Percentiles rank a stretch among this genome's conserved stretches.
These are phyloP conservation scores for Valencia hispanica DNA, from an alignment of 2,797 vertebrate genomes.

Conservation along the genomic window DNA sequence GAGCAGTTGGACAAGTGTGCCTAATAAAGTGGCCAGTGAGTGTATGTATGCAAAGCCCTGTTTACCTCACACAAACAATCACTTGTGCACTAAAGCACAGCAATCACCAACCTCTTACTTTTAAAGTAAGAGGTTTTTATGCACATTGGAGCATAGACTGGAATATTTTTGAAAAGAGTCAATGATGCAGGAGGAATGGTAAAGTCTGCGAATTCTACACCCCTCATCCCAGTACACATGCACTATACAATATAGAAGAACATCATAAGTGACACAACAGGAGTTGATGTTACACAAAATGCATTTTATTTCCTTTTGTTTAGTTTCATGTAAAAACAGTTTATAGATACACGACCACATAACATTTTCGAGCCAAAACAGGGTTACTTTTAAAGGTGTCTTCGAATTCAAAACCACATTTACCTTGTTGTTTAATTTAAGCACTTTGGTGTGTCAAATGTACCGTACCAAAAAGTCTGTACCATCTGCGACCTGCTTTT, in stretches of 20 bases:
- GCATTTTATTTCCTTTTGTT: neutral
- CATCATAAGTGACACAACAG: neutral
- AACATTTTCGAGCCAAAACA: neutral
- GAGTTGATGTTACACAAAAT: neutral
- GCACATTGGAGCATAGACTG: too few species aligned
- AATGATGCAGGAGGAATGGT: neutral
- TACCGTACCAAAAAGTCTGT: too few species aligned
- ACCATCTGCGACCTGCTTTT: too few species aligned
- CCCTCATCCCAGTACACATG: neutral
- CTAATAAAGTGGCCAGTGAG: too few species aligned
- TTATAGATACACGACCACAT: neutral
- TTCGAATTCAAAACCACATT: too few species aligned
- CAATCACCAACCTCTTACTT: neutral
- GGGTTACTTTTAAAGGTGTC: neutral
- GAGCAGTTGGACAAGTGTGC: too few species aligned
- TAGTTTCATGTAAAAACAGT: neutral
- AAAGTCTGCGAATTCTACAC: neutral
- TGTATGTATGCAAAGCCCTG: neutral
- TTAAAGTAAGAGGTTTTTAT: too few species aligned
- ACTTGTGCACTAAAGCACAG: neutral
- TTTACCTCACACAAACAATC: neutral
- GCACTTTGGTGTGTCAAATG: too few species aligned
- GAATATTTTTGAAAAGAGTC: neutral
- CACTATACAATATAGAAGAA: neutral
- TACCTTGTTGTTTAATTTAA: too few species aligned